Base-by-base conservation (phyloP, 2,113 vertebrate species). In the Trochalopteron elliotii region DNA sequence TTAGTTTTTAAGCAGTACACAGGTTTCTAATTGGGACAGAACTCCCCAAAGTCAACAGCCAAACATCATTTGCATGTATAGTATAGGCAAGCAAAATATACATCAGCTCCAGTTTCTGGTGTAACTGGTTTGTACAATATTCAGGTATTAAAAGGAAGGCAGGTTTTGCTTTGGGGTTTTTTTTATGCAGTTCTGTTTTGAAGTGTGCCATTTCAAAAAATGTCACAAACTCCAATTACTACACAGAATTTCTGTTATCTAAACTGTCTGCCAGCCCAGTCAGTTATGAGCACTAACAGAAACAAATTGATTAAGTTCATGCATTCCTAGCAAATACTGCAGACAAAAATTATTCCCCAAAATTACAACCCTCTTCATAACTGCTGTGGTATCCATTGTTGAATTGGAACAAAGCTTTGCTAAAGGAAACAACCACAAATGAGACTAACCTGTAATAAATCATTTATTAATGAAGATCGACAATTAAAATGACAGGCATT, bases 321-420 rank as follows among this genome's bases (percentile, higher is more conserved):
- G 20, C 7, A 53, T 44, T 55, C 31, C 31, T 12, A 21, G 67
- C 31, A 76, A 91, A 63, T 69, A 35, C 49, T 33, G 35, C 11
- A 64, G 30, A 59, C 7, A 59, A 67, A 86, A 76, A 59, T 27
- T 18, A 35, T 5, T 9, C 16, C 19, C 44, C n/a, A 28, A 63
- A 78, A 52, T 25, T 11, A 71, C 12, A 22, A 33, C 18, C 6
- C 25, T 35, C 28, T 33, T 79, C 24, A 3, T 37, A 71, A 79
- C 31, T 59, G 19, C 19, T 80, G 22, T 6, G 7, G 3, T n/a
- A 55, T 3, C 23, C 1, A 0, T 19, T 50, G 21, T 11, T 55
- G 39, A 87, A 76, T 24, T 15, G 13, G 49, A 89, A 68, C 7
- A 76, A 68, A 63, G 7, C 9, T 68, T 19, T 79, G 8, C 9